Conservation (phyloP, 2,797 vertebrate genomes). For the Salmo trutta region DNA sequence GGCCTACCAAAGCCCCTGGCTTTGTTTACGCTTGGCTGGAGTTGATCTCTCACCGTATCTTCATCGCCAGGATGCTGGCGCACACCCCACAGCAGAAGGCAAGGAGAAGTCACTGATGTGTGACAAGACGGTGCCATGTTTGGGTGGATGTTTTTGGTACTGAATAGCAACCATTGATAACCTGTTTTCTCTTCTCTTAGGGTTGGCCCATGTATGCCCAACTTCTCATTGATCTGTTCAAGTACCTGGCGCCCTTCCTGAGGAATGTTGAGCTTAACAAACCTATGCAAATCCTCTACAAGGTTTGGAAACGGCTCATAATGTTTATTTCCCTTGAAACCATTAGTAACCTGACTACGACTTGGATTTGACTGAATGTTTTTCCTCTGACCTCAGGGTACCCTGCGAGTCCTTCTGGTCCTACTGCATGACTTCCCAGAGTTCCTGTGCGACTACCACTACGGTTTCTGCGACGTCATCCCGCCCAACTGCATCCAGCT, state of each 20-base stretch:
- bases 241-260: constrained; percentile 97
- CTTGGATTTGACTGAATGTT: background rate
- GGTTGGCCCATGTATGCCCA: constrained; percentile 99
- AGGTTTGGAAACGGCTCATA: constrained; percentile 76
- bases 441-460: constrained; percentile 99
- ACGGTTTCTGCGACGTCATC: constrained; percentile 98
- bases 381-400: constrained; percentile 78
- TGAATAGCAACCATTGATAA: background rate
- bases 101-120: constrained; percentile 30
- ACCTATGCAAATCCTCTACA: constrained; percentile 99
- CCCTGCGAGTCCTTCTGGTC: constrained; percentile 94
- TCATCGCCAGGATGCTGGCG: constrained; percentile 98
- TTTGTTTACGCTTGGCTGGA: constrained; percentile 99
- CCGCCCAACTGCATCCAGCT: constrained; percentile 99
- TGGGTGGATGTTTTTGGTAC: background rate
- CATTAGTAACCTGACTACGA: background rate
- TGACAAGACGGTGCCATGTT: background rate
- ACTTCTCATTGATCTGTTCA: constrained; percentile 96
- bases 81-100: constrained; percentile 99
- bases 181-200: constrained; percentile 64
- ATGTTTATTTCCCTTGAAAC: background rate
- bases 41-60: constrained; percentile 98
- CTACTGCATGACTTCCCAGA: constrained; percentile 98
- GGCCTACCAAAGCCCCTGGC: constrained; percentile 98
- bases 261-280: constrained; percentile 99